Base-by-base conservation (phyloP, 1,140 invertebrate genomes). In the Pseudomyrmex flavicornis region DNA sequence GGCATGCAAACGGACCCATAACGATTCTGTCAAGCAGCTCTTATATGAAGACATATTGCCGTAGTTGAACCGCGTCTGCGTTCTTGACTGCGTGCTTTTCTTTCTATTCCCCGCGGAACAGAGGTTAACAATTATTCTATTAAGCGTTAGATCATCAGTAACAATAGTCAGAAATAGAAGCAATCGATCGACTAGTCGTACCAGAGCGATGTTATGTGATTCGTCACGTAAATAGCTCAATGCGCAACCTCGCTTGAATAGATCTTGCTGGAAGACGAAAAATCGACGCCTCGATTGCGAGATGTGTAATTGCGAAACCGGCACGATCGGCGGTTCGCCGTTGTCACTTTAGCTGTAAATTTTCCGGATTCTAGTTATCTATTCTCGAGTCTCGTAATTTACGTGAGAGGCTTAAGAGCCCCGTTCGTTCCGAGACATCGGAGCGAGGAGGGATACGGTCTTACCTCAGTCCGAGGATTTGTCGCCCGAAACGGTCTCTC, bases 21-120 rank as follows among this genome's bases (percentile, higher is more conserved):
- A 85, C 83, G 79, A 88, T 54, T 68, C 69, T 88, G 86, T 88
- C 87, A 61, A 50, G n/a, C 76, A 8, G 46, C 44, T 74, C 68
- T 85, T 88, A 88, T 87, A 88, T 85, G 83, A 88, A 88, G 87
- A 88, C 87, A 88, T 85, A 88, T 88, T 79, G 50, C 77, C 48
- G 61, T 77, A 85, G 83, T 65, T 88, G 68, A 88, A 88, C 68
- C 83, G 68, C 69, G 75, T 62, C 72, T 85, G 87, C 86, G 75
- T 88, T 83, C 87, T 13, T 35, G 54, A 17, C 76, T 50, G 54
- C 85, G 59, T 84, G 74, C 70, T 82, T 88, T 85, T 63, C 63
- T 61, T 72, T 84, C 85, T 54, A 62, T 76, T 74, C 62, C 20
- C 58, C 59, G 48, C 62, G 62, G 22, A 58, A 58, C 86, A 74